Base-by-base conservation (phyloP, 2,888 invertebrate genomes). In the Diogma glabrata region DNA sequence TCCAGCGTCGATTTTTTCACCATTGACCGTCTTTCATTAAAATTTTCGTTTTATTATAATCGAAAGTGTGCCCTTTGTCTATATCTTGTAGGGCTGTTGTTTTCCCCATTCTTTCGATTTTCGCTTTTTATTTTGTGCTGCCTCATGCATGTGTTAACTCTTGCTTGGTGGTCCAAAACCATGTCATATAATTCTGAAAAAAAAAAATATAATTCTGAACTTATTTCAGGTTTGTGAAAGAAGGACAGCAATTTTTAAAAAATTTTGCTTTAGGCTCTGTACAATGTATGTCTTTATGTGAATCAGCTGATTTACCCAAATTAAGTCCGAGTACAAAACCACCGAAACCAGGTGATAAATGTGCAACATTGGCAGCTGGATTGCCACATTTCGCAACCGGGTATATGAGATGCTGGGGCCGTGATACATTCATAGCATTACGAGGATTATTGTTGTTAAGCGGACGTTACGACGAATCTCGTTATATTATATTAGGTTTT, bases 321-420 rank as follows among this genome's bases (percentile, higher is more conserved):
- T 71, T 87, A 47, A 85, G 89, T 47, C 82, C 85, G 2, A 75
- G 78, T 61, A 71, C 90, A 57, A 66, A 71, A 28, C 76, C 80
- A 49, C 87, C 87, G 20, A 75, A 73, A 53, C 83, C 84, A 6
- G 75, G 75, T 9, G 62, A 82, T 62, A 70, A 74, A 22, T 81
- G 79, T 59, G 72, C 78, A 10, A 80, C 82, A 1, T 63, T 86
- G 49, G 78, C 84, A 40, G 86, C 86, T 46, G 84, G 79, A 66
- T 63, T 67, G 51, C 66, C 97, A 30, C 97, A 99, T 72, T 99
- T 99, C 73, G 78, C 91, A 1, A 80, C 81, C 47, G 96, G 95
- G 46, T 91, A 95, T 69, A 94, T 90, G 91, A 80, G 99, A 63
- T 95, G 91, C 71, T 99, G 99, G 99, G 99, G 99, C 14, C 78